Evolutionary conservation across 2,888 invertebrate genomes (phyloP).

Genomic region (Sphaerophoria taeniata): DNA sequence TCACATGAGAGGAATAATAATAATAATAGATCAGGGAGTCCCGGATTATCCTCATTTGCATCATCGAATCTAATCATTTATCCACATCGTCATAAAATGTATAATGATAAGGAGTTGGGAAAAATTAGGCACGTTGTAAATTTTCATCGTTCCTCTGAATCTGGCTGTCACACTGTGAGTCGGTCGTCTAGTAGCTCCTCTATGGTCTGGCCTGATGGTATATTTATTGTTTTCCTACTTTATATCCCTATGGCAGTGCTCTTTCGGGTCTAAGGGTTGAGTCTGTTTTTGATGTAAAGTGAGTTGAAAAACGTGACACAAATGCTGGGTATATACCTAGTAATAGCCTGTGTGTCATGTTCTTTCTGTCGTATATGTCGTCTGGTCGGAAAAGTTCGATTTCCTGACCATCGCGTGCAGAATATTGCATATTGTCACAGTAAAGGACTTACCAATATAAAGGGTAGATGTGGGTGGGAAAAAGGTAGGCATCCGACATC

Average conservation of each 20-base stretch:
- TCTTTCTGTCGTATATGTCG: neutral
- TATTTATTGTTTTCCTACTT: no score
- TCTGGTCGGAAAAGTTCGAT: constrained; percentile 57
- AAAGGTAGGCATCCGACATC: constrained; percentile 13
- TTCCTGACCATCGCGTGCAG: constrained; percentile 64
- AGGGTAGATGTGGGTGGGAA: neutral
- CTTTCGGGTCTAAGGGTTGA: neutral
- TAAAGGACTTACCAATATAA: neutral
- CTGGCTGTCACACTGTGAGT: no score
- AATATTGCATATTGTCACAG: constrained; percentile 50
- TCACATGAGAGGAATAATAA: constrained; percentile 64
- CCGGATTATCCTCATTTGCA: constrained; percentile 73
- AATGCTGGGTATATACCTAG: constrained; percentile 51
- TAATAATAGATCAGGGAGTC: constrained; percentile 66
- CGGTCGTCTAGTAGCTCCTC: no score
- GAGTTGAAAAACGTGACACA: constrained; percentile 67
- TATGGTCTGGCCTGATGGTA: no score
- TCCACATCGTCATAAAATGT: constrained; percentile 29
- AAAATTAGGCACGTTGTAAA: constrained; percentile 55
- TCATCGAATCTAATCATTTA: constrained; percentile 72
- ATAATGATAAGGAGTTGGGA: constrained; percentile 3
- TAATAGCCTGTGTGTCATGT: constrained; percentile 9
- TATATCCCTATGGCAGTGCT: no score
- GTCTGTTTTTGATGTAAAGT: constrained; percentile 42
- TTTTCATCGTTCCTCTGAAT: constrained; percentile 1